A percentile compares a stretch with the other conserved stretches of the same genome.
phyloP scores from a whole-genome alignment of 2,888 invertebrate genomes.

The Epirrhoe alternata region DNA sequence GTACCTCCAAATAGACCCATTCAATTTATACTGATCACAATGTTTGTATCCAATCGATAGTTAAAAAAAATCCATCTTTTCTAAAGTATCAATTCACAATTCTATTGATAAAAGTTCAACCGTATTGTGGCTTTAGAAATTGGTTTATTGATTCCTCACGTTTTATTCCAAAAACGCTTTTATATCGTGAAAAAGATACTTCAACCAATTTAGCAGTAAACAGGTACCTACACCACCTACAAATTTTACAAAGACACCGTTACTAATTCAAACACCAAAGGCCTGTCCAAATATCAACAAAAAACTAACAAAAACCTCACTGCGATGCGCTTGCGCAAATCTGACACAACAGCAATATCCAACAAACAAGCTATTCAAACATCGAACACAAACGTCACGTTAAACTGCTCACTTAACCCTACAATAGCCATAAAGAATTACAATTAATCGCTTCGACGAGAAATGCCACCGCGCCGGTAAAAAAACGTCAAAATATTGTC shows the following conservation, averaged over 20 bases:
- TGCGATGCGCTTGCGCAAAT: constrained; percentile 64
- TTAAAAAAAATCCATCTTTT: background rate
- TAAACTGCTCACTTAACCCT: constrained; percentile 81
- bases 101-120: background rate
- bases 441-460: constrained; percentile 81
- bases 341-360: constrained; percentile 54
- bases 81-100: background rate
- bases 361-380: constrained; percentile 64
- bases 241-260: constrained; percentile 47
- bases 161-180: constrained; percentile 14
- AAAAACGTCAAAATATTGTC: constrained; percentile 83
- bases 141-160: constrained; percentile 11
- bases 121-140: constrained; percentile 12
- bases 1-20: background rate
- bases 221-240: constrained; percentile 37
- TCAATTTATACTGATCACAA: background rate
- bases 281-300: constrained; percentile 59
- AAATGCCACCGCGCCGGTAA: constrained; percentile 78
- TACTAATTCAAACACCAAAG: constrained; percentile 52
- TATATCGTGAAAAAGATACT: constrained; percentile 31
- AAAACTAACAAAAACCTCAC: constrained; percentile 51
- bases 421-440: constrained; percentile 83
- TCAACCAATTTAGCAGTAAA: constrained; percentile 34
- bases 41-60: background rate
- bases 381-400: constrained; percentile 68